Evolutionary conservation across 2,888 invertebrate species (phyloP).

Genomic region (Troides oblongomaculatus): DNA sequence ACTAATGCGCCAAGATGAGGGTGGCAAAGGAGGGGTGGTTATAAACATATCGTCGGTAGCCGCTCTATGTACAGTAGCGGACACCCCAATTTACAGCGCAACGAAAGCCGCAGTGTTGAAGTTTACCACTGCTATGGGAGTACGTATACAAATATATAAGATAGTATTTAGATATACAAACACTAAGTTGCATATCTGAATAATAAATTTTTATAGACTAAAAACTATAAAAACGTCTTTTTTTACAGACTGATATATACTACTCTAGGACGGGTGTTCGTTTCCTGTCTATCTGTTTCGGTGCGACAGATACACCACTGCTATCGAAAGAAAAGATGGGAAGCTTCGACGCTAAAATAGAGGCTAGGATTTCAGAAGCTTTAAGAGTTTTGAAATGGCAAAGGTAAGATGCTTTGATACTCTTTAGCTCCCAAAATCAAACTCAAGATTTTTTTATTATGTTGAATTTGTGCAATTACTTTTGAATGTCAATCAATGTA

Average conservation of each 20-base stretch:
- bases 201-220: too few relatives aligned
- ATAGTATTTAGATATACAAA: too few relatives aligned
- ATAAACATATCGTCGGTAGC: constrained; percentile 49
- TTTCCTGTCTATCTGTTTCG: constrained; percentile 47
- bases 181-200: too few relatives aligned
- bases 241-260: constrained; percentile 40
- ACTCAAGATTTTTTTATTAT: too few relatives aligned
- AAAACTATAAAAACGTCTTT: not conserved
- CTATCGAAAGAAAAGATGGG: constrained; percentile 36
- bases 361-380: constrained; percentile 11
- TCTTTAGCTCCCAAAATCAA: too few relatives aligned
- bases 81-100: constrained; percentile 46
- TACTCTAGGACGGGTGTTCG: constrained; percentile 46
- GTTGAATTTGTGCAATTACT: too few relatives aligned
- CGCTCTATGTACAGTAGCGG: constrained; percentile 36
- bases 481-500: too few relatives aligned
- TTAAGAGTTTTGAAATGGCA: constrained; percentile 19
- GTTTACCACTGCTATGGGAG: constrained; percentile 46
- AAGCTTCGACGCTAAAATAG: constrained; percentile 36
- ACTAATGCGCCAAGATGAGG: constrained; percentile 49
- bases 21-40: constrained; percentile 51
- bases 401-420: constrained; percentile 8
- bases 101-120: constrained; percentile 47
- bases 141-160: constrained; percentile 32
- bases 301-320: constrained; percentile 45